Evolutionary conservation across 2,888 invertebrate genomes (phyloP).

Genomic region (Melikaiella ostensackeni): DNA sequence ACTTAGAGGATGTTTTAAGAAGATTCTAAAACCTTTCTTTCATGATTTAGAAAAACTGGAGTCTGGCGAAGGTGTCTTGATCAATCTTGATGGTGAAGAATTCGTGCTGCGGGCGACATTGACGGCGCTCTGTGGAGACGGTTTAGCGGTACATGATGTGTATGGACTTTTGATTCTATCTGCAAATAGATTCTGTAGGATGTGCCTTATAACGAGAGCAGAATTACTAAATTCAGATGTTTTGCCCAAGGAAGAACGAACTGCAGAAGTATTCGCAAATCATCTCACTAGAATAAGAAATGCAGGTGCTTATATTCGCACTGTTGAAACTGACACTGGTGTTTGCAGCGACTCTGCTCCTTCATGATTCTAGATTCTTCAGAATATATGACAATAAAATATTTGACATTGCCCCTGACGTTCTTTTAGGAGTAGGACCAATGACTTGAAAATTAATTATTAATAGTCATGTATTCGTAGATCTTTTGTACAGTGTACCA

Average conservation of each 20-base stretch:
- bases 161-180: slow-evolving; percentile 45
- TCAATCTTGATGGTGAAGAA: slow-evolving; percentile 38
- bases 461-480: too few species aligned
- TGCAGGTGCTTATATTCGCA: slow-evolving; percentile 16
- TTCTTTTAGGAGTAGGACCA: slow-evolving; percentile 32
- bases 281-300: too few species aligned
- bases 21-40: slow-evolving; percentile 38
- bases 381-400: slow-evolving; percentile 45
- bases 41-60: slow-evolving; percentile 40
- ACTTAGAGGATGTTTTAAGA: slow-evolving; percentile 40
- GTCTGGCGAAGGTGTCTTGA: slow-evolving; percentile 45
- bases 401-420: slow-evolving; percentile 48
- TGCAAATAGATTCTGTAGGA: slow-evolving; percentile 44
- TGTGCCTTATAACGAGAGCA: too few species aligned
- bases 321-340: slow-evolving; percentile 43
- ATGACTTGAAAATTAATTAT: background rate
- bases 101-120: slow-evolving; percentile 45
- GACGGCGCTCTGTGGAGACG: slow-evolving; percentile 47
- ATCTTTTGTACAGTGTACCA: too few species aligned
- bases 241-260: too few species aligned
- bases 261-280: too few species aligned
- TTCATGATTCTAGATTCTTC: slow-evolving; percentile 44
- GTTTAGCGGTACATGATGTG: slow-evolving; percentile 17
- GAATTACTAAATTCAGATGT: too few species aligned
- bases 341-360: slow-evolving; percentile 44